These are phyloP conservation scores for Tychaedon coryphoeus DNA, from an alignment of 2,113 vertebrate species.

Conservation along the genomic window DNA sequence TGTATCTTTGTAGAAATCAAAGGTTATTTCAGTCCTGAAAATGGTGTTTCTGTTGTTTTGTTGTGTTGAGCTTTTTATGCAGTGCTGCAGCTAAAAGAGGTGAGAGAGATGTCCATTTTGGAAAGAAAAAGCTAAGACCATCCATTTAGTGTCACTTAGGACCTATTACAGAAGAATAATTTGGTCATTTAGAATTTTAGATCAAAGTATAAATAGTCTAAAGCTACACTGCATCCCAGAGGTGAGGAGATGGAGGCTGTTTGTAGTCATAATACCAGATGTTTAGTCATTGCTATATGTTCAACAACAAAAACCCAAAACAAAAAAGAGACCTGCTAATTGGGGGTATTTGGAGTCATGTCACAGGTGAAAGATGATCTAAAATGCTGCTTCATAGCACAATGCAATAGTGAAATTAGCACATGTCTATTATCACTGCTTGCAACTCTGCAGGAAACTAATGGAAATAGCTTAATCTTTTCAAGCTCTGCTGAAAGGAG, in stretches of 20 bases:
- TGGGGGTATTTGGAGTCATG: slow-evolving; percentile 53
- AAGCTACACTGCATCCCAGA: slow-evolving; percentile 56
- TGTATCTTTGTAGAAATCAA: neutral
- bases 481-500: slow-evolving; percentile 36
- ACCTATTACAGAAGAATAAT: slow-evolving; percentile 61
- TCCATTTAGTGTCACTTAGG: slow-evolving; percentile 63
- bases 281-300: slow-evolving; percentile 70
- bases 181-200: slow-evolving; percentile 61
- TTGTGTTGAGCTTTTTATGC: slow-evolving; percentile 14
- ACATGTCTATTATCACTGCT: slow-evolving; percentile 60
- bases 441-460: slow-evolving; percentile 53
- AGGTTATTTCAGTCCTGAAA: slow-evolving; percentile 19
- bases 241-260: slow-evolving; percentile 62
- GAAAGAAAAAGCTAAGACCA: slow-evolving; percentile 38
- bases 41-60: neutral
- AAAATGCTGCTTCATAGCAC: slow-evolving; percentile 37
- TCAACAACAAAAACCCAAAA: slow-evolving; percentile 46
- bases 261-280: slow-evolving; percentile 69
- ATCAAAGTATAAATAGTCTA: slow-evolving; percentile 69
- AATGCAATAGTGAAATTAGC: slow-evolving; percentile 59
- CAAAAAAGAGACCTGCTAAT: slow-evolving; percentile 53
- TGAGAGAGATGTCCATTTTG: slow-evolving; percentile 32
- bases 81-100: slow-evolving; percentile 22
- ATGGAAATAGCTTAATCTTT: slow-evolving; percentile 64
- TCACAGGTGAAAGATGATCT: slow-evolving; percentile 68